Evolutionary conservation across 2,888 invertebrate species (phyloP), one percentile per base, ranked within the genome.

Genomic region (Pristionchus mayeri): DNA sequence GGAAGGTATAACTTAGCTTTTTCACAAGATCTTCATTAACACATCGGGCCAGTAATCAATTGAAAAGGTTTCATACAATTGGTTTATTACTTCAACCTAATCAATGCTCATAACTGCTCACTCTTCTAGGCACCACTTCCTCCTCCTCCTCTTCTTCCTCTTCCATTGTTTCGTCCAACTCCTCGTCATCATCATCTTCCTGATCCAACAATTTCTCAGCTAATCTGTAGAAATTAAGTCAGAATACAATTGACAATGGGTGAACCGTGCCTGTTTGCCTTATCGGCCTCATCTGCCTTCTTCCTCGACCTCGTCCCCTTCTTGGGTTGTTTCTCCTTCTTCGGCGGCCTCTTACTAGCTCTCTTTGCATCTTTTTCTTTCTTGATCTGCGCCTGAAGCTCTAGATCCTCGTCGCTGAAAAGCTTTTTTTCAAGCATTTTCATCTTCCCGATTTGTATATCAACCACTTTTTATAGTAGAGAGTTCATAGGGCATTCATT

Each of bases 351-450:
- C 50, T 82, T 82, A n/a, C 48, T 44, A 3, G 27, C 37, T 40
- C 71, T n/a, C n/a, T 67, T 54, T 4, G 71, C 67, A 4, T 34
- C 78, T n/a, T n/a, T 57, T 44, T 84, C 78, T 21, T 85, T 80
- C 54, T 50, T 48, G 30, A 79, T 85, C 30, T 57, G 60, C 16
- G 30, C 71, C 30, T 16, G 13, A 6, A 80, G 54, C 37, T 30
- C 76, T 13, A 85, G 79, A 80, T 80, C 85, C 54, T 80, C 85
- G 18, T 67, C 85, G 63, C 63, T 82, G n/a, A 7, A 71, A 71
- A n/a, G 13, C 21, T 18, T 21, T 21, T 16, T 3, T 30, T 67
- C 44, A 48, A 24, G 0, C 30, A 48, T 44, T 44, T 9, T 44
- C 13, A 44, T n/a, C n/a, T 44, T 44, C 44, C 44, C 6, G 13